These are phyloP conservation scores for Dicrostonyx torquatus DNA, from an alignment of 2,797 vertebrate species.

Conservation along the genomic window DNA sequence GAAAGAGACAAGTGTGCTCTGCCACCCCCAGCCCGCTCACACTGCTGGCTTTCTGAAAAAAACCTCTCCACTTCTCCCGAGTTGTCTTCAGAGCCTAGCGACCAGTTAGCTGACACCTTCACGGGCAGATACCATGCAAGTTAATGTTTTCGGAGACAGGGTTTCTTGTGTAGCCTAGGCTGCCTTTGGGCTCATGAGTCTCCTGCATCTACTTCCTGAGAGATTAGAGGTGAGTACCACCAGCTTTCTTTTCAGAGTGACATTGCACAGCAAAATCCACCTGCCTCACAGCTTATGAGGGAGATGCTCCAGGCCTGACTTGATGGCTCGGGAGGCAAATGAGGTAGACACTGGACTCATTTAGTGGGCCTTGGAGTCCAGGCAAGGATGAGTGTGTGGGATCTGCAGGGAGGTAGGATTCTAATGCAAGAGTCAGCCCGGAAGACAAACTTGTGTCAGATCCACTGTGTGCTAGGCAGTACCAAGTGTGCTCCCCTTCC, in stretches of 20 bases:
- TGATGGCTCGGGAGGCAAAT: fast-evolving
- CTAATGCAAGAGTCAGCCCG: neutral
- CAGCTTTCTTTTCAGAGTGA: neutral
- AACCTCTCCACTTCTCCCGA: neutral
- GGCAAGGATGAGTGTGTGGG: fast-evolving
- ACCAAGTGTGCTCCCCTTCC: neutral
- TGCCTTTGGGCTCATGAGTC: neutral
- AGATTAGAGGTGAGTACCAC: neutral
- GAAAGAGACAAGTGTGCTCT: no score
- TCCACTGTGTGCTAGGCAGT: neutral
- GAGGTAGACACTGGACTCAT: neutral
- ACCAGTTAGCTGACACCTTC: fast-evolving
- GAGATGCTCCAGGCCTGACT: neutral
- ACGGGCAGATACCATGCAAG: neutral
- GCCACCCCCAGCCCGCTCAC: fast-evolving
- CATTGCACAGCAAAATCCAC: neutral
- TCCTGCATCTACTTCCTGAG: neutral
- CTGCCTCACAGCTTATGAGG: neutral
- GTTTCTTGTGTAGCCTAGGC: no score
- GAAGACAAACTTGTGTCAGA: no score
- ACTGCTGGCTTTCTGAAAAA: neutral
- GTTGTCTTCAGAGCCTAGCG: neutral
- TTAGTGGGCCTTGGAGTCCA: fast-evolving
- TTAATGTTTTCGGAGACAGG: neutral
- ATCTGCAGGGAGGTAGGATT: neutral